Percentiles rank a stretch among this genome's conserved stretches.
These are phyloP conservation scores for Acronicta leporina DNA, from an alignment of 2,888 invertebrate genomes.

Conservation along the genomic window DNA sequence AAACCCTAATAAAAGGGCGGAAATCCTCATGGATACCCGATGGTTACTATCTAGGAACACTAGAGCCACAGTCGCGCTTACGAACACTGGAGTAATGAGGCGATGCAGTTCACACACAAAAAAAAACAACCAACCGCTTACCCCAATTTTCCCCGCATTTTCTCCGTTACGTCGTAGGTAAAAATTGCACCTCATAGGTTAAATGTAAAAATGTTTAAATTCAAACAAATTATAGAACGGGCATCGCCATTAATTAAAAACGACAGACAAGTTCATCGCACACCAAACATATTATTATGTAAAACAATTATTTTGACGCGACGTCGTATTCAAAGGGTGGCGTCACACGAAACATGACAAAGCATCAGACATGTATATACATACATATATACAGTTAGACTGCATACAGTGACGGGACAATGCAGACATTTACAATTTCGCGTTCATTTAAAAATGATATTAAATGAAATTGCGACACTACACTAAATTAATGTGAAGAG, in stretches of 20 bases:
- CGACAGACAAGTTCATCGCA: conserved; percentile 32
- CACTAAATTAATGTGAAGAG: conserved; percentile 51
- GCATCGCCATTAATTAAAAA: conserved; percentile 26
- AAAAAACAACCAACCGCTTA: too few relatives aligned
- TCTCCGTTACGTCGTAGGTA: too few relatives aligned
- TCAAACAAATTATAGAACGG: conserved; percentile 16
- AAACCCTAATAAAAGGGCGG: too few relatives aligned
- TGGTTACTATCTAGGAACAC: too few relatives aligned
- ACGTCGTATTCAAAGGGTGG: conserved; percentile 34
- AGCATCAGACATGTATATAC: conserved; percentile 13
- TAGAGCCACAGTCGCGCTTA: too few relatives aligned
- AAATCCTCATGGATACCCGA: too few relatives aligned
- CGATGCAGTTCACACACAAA: too few relatives aligned
- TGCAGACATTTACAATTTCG: conserved; percentile 43
- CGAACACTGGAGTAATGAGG: too few relatives aligned
- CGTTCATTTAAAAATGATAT: conserved; percentile 47
- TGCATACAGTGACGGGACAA: conserved; percentile 31
- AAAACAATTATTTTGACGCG: conserved; percentile 43
- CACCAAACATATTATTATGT: conserved; percentile 27
- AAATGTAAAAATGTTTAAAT: neutral
- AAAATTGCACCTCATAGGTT: too few relatives aligned
- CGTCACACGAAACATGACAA: conserved; percentile 38
- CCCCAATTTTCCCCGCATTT: too few relatives aligned
- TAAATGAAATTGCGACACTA: conserved; percentile 50
- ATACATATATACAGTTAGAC: conserved; percentile 9